phyloP scores from a whole-genome alignment of 1,140 invertebrate genomes.

The Anastrepha obliqua region DNA sequence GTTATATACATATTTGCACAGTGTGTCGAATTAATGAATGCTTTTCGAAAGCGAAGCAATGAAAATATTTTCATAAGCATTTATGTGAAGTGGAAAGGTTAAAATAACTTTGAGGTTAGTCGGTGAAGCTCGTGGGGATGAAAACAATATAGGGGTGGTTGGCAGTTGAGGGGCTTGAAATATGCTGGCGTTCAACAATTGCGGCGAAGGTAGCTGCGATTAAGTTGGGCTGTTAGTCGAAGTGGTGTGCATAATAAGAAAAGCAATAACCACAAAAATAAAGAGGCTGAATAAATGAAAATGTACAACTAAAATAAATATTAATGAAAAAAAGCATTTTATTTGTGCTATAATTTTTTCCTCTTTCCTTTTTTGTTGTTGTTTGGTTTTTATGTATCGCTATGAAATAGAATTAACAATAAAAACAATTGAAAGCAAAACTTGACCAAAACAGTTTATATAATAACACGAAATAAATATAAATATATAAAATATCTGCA shows the following conservation, averaged over 20 bases:
- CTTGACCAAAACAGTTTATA: not conserved
- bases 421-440: not conserved
- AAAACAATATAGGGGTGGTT: not conserved
- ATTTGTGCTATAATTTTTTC: too few species aligned
- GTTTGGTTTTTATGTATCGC: too few species aligned
- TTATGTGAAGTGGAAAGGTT: not conserved
- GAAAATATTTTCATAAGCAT: constrained; percentile 24
- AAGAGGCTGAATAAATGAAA: constrained; percentile 48
- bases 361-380: too few species aligned
- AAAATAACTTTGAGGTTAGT: constrained; percentile 27
- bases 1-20: not conserved
- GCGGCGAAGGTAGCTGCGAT: not conserved
- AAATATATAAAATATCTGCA: too few species aligned
- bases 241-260: constrained; percentile 17
- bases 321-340: not conserved
- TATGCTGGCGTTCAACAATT: not conserved
- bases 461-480: too few species aligned
- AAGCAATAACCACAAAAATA: constrained; percentile 49
- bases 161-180: not conserved
- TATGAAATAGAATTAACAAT: not conserved
- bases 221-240: not conserved
- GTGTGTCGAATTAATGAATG: not conserved
- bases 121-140: not conserved
- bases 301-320: not conserved
- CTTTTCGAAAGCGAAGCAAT: not conserved